Percentiles rank a stretch among this genome's conserved stretches.
Evolutionary conservation across 2,113 vertebrate species (phyloP).

Genomic region (Pedionomus torquatus): DNA sequence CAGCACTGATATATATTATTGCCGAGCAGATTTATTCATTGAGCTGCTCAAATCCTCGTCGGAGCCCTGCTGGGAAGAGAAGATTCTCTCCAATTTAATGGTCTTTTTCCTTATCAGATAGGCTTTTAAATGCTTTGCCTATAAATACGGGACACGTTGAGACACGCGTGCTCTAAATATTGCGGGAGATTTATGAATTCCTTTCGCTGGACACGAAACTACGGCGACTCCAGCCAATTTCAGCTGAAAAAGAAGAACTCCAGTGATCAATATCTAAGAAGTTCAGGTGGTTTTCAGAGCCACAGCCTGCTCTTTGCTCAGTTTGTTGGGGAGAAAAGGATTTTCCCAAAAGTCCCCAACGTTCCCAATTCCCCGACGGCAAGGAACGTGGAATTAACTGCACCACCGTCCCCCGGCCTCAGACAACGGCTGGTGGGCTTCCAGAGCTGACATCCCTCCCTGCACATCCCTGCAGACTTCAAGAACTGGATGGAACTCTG

Average conservation of each 20-base stretch:
- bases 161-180: constrained; percentile 52
- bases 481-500: neutral
- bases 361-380: neutral
- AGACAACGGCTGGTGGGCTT: neutral
- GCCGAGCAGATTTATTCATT: constrained; percentile 65
- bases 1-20: constrained; percentile 59
- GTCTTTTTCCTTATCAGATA: constrained; percentile 57
- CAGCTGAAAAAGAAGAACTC: neutral
- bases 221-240: neutral
- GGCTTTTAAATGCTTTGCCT: constrained; percentile 64
- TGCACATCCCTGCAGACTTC: fast-evolving
- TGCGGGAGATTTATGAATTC: constrained; percentile 61
- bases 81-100: constrained; percentile 53
- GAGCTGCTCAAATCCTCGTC: constrained; percentile 31
- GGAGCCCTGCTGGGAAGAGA: constrained; percentile 44
- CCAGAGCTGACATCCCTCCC: neutral
- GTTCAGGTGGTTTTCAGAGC: neutral
- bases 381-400: neutral
- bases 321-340: neutral
- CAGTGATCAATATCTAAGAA: neutral
- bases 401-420: too few species aligned
- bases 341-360: too few species aligned
- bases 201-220: constrained; percentile 46
- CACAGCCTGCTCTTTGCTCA: neutral
- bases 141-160: constrained; percentile 58